A percentile compares a stretch with the other conserved stretches of the same genome.
Evolutionary conservation across 2,797 vertebrate genomes (phyloP).

Genomic region (Gobio occitaniae): DNA sequence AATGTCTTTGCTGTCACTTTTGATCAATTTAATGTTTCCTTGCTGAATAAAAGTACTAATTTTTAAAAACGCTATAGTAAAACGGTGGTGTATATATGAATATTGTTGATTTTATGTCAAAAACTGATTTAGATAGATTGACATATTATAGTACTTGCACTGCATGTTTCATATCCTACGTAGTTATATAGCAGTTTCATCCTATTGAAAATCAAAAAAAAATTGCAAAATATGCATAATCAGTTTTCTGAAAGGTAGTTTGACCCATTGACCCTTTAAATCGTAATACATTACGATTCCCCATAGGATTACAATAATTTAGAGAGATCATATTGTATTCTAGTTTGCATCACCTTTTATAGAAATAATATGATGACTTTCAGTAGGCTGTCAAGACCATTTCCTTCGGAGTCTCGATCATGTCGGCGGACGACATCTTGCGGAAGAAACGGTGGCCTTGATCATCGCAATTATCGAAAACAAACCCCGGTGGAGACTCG

Average conservation of each 20-base stretch:
- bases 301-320: neutral
- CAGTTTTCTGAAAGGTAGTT: neutral
- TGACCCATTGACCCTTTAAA: neutral
- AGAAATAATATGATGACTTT: conserved; percentile 43
- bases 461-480: conserved; percentile 76
- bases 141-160: neutral
- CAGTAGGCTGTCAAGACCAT: conserved; percentile 15
- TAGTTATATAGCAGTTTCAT: neutral
- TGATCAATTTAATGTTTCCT: neutral
- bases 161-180: neutral
- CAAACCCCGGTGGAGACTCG: conserved; percentile 75
- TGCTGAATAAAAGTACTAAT: neutral
- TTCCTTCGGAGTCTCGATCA: conserved; percentile 41
- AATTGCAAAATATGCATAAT: neutral
- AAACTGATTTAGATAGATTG: neutral
- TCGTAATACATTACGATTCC: neutral
- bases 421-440: conserved; percentile 61
- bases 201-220: neutral
- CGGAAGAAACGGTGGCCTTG: conserved; percentile 83
- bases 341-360: conserved; percentile 6
- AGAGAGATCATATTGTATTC: conserved; percentile 2
- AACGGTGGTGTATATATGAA: neutral
- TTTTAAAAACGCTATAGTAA: neutral
- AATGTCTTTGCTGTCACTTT: neutral
- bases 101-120: neutral